Percentiles rank a stretch among this genome's conserved stretches.
phyloP scores from a whole-genome alignment of 2,888 invertebrate species.

The Acrobasis suavella region DNA sequence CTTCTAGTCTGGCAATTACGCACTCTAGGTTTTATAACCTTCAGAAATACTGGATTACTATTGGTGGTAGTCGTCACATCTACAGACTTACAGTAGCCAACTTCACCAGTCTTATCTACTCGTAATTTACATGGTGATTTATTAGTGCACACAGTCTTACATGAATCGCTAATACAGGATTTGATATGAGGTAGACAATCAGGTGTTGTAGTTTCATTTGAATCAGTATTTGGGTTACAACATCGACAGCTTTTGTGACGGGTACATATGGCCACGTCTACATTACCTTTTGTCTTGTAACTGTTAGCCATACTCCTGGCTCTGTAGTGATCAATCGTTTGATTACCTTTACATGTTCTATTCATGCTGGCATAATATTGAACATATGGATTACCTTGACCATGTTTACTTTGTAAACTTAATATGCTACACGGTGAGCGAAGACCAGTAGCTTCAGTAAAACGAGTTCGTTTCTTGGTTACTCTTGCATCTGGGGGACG shows the following conservation, averaged over 20 bases:
- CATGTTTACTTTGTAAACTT: constrained; percentile 35
- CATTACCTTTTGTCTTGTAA: constrained; percentile 11
- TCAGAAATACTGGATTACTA: background rate
- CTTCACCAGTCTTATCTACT: background rate
- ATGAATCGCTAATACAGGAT: background rate
- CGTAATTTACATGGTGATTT: background rate
- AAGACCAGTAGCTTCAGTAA: background rate
- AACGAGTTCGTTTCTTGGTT: constrained; percentile 2
- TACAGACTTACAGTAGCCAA: background rate
- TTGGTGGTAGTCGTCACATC: background rate
- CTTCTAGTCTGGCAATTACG: no score
- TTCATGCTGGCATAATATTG: constrained; percentile 25
- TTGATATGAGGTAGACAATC: background rate
- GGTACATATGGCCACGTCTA: background rate
- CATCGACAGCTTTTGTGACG: background rate
- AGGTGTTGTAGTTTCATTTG: no score
- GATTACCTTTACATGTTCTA: no score
- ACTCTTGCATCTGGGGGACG: background rate
- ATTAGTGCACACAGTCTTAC: background rate
- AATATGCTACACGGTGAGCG: constrained; percentile 33
- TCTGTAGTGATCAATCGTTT: no score
- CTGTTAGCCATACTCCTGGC: no score
- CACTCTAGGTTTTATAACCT: background rate
- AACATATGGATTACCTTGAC: constrained; percentile 25
- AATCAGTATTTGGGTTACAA: background rate